Evolutionary conservation across 2,113 vertebrate species (phyloP), one percentile per base, ranked within the genome.

Genomic region (Oreochromis aureus): DNA sequence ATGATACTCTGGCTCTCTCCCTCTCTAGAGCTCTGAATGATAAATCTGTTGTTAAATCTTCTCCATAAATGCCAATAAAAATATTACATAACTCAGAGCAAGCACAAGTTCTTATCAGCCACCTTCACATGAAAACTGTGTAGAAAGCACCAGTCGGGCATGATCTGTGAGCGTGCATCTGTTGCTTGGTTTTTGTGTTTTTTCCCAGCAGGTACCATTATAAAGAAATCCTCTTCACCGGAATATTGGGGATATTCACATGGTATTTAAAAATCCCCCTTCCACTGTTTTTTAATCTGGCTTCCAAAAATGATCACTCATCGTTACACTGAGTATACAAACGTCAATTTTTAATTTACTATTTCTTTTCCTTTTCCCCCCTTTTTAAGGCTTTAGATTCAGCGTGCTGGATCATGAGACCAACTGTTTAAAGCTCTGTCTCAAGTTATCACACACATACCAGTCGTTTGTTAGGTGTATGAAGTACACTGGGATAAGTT

Each of bases 41-140:
- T 95, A 92, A 93, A 94, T 95, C 94, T 95, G 94, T 95, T 95
- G 94, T 95, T 92, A 94, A 94, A 95, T 94, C 93, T 94, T 94
- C 91, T 95, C 89, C 94, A 92, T 88, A 95, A 95, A 92, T 94
- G 90, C 91, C 87, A 95, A 95, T 95, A 95, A 95, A 95, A 95
- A 94, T 86, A 86, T 94, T 76, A 93, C 91, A 94, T 88, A 94
- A 95, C 86, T 87, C 82, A 8, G 81, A 87, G 69, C 34, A 87
- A 58, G 87, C 73, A 79, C 22, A 41, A 54, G 61, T 92, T 41
- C 78, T 91, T 94, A 22, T 84, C 59, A 46, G 32, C 8, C 11
- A 58, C 59, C 51, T 61, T 32, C 48, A 80, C 55, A 36, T n/a
- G 36, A 54, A 32, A 58, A 10, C 36, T 11, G 54, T 61, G 61